These are phyloP conservation scores for Thunnus maccoyii DNA, from an alignment of 2,113 vertebrate genomes.

Conservation along the genomic window DNA sequence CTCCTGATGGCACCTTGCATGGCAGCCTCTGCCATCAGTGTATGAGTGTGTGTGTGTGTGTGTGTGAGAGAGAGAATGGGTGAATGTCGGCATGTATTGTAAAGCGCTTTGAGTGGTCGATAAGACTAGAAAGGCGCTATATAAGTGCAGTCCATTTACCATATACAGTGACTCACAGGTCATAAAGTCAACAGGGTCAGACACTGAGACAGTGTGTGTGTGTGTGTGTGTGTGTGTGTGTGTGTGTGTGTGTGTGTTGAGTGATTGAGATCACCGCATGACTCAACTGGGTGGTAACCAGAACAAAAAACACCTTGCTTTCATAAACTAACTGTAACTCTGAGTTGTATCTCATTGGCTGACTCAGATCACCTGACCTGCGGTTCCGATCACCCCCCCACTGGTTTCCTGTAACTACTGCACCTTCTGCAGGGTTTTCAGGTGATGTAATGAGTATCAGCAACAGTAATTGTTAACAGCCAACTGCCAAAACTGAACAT, in stretches of 20 bases:
- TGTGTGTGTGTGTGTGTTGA: not conserved
- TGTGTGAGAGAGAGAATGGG: too few species aligned
- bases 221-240: not conserved
- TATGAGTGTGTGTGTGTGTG: too few species aligned
- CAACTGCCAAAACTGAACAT: too few species aligned
- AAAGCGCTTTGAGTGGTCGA: too few species aligned
- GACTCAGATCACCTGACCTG: not conserved
- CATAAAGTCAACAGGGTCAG: too few species aligned
- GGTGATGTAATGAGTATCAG: not conserved
- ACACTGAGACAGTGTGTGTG: too few species aligned
- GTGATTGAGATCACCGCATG: conserved; percentile 3
- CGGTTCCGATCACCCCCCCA: not conserved
- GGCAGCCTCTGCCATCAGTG: too few species aligned
- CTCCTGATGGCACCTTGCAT: too few species aligned
- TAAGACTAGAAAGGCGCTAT: too few species aligned
- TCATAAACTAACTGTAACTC: not conserved
- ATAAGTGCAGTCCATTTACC: too few species aligned
- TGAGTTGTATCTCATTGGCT: not conserved
- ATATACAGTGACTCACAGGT: too few species aligned
- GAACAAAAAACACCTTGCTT: not conserved
- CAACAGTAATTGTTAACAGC: not conserved
- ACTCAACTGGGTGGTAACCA: conserved; percentile 13
- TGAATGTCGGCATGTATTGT: too few species aligned
- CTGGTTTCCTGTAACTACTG: not conserved
- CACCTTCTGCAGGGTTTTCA: not conserved